phyloP scores from a whole-genome alignment of 2,797 vertebrate genomes.

The Rachycentron canadum region DNA sequence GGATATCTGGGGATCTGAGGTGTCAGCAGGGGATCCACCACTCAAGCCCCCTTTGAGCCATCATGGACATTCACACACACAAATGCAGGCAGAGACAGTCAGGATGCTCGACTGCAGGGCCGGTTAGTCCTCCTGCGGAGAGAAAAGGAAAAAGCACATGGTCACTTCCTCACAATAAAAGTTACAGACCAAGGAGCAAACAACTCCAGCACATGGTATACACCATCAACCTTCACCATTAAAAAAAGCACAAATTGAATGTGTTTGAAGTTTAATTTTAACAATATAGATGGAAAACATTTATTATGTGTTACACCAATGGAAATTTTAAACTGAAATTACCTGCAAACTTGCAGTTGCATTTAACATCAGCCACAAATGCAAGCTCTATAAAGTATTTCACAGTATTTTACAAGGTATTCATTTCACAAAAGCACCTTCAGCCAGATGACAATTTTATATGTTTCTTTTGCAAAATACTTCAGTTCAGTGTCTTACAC shows the following conservation, averaged over 20 bases:
- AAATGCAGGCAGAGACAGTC: constrained; percentile 47
- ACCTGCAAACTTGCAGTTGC: background rate
- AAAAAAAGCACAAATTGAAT: background rate
- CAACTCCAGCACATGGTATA: background rate
- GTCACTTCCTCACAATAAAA: constrained; percentile 75
- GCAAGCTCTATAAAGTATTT: background rate
- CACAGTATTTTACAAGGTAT: no score
- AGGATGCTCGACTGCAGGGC: constrained; percentile 59
- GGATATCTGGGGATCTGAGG: constrained; percentile 42
- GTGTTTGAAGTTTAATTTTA: background rate
- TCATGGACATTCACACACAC: constrained; percentile 55
- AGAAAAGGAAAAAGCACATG: constrained; percentile 66
- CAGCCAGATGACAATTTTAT: background rate
- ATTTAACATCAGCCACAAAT: background rate
- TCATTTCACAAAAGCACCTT: background rate
- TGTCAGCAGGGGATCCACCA: constrained; percentile 72
- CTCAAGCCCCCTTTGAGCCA: constrained; percentile 66
- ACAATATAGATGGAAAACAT: background rate
- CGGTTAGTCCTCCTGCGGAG: constrained; percentile 69
- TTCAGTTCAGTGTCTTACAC: background rate
- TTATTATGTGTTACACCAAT: background rate
- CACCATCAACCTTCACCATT: background rate
- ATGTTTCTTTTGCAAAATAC: background rate
- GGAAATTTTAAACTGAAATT: background rate
- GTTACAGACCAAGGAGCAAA: constrained; percentile 38